Base-by-base conservation (phyloP, 1,140 invertebrate species). In the Pogonus chalceus region DNA sequence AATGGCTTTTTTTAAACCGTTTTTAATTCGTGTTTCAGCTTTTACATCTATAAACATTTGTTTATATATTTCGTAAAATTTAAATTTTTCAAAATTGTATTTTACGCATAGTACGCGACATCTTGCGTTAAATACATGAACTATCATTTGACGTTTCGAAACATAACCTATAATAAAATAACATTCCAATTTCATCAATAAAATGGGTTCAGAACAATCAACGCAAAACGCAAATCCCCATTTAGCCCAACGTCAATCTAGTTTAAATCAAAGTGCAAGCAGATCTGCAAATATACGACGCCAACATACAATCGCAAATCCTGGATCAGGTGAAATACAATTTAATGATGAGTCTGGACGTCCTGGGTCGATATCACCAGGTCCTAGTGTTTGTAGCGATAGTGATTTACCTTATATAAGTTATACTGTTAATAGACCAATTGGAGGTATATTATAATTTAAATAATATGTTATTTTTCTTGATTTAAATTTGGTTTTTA, bases 381-480 rank as follows among this genome's bases (percentile, higher is more conserved):
- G 89, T 2, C 84, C 88, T 0, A 92, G 89, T 62, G 83, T 93
- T 23, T 92, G 90, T 66, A 89, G 86, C 0, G 88, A 91, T 68
- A 85, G 87, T 0, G 92, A 96, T 69, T 76, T 96, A 54, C 92
- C 93, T 0, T 97, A 96, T 65, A 92, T 96, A 63, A 93, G 92
- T 0, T 96, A 94, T 59, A 94, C 91, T 0, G 88, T 92, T 1
- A 93, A 93, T 67, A 77, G 89, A 57, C 91, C 92, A 12, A 95
- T 95, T 57, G 90, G 89, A 60, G 82, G 81, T 83, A 67, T 64
- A 56, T 60, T 51, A 49, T 51, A n/a, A 49, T 21, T 55, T 35
- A 22, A 35, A 23, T 22, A 43, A 31, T 57, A 54, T 23, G 20
- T 35, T 16, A 20, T 43, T 24, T 23, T 12, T 22, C 23, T 35